Evolutionary conservation across 2,888 invertebrate genomes (phyloP).

Genomic region (Euspilapteryx auroguttella): DNA sequence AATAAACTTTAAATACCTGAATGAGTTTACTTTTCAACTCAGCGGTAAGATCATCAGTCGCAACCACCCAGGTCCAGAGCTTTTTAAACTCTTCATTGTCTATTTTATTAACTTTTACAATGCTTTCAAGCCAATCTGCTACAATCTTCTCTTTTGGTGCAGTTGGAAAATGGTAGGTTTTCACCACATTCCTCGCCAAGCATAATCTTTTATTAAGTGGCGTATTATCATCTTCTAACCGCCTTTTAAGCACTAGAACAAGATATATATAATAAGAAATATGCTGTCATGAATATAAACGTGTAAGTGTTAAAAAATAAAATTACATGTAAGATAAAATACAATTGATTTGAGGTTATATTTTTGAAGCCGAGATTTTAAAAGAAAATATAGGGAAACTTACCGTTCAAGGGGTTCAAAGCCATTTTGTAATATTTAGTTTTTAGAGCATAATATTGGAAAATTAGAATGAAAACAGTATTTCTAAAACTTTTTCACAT

Average conservation of each 20-base stretch:
- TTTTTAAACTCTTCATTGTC: slow-evolving; percentile 22
- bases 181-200: slow-evolving; percentile 53
- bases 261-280: background rate
- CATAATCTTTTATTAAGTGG: slow-evolving; percentile 53
- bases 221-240: slow-evolving; percentile 32
- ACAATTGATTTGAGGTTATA: slow-evolving; percentile 3
- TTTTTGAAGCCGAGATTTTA: background rate
- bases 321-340: background rate
- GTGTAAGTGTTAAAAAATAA: no score
- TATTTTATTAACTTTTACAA: slow-evolving; percentile 22
- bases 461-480: no score
- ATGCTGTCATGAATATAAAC: no score
- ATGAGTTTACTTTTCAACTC: slow-evolving; percentile 35
- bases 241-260: slow-evolving; percentile 45
- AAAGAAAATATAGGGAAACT: slow-evolving; percentile 7
- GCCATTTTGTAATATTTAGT: slow-evolving; percentile 24
- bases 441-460: no score
- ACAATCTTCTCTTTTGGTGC: slow-evolving; percentile 51
- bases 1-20: slow-evolving; percentile 19
- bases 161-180: slow-evolving; percentile 42
- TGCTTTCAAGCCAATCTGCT: slow-evolving; percentile 42
- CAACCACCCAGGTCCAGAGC: slow-evolving; percentile 27
- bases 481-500: background rate
- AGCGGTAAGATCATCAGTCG: slow-evolving; percentile 27
- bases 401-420: slow-evolving; percentile 38